Percentiles rank a stretch among this genome's conserved stretches.
Evolutionary conservation across 2,797 vertebrate genomes (phyloP).

Genomic region (Cichlasoma orientale): DNA sequence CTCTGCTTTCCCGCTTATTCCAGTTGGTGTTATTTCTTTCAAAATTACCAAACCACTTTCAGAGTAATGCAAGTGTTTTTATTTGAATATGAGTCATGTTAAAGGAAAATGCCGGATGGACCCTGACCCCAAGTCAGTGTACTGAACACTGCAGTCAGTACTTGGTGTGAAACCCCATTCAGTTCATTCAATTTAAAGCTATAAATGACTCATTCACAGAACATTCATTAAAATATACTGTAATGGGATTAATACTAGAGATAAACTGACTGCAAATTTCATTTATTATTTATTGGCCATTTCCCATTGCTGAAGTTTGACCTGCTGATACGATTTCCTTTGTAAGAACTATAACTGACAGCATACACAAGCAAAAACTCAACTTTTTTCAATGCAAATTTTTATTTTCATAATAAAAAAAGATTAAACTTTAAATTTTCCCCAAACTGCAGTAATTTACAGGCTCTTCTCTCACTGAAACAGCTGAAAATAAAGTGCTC

Average conservation of each 20-base stretch:
- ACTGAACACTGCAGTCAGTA: not conserved
- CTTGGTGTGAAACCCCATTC: constrained; percentile 14
- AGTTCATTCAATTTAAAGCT: not conserved
- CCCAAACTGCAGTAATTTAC: not conserved
- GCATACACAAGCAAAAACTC: not conserved
- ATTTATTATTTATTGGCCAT: not conserved
- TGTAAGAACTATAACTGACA: not conserved
- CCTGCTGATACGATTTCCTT: no score
- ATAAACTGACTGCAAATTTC: not conserved
- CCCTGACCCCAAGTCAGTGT: not conserved
- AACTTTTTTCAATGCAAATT: not conserved
- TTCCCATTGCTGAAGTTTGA: no score
- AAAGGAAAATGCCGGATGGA: constrained; percentile 3
- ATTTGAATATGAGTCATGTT: constrained; percentile 3
- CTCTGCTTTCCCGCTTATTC: not conserved
- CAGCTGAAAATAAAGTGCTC: not conserved
- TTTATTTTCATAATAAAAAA: not conserved
- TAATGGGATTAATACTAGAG: not conserved
- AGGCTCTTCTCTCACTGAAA: not conserved
- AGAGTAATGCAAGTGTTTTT: not conserved
- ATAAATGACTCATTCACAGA: constrained; percentile 1
- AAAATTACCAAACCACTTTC: not conserved
- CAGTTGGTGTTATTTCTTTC: not conserved
- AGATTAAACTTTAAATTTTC: not conserved
- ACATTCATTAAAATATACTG: not conserved